Percentiles rank a stretch among this genome's conserved stretches.
Evolutionary conservation across 2,888 invertebrate species (phyloP).

Genomic region (Polydrusus tereticollis): DNA sequence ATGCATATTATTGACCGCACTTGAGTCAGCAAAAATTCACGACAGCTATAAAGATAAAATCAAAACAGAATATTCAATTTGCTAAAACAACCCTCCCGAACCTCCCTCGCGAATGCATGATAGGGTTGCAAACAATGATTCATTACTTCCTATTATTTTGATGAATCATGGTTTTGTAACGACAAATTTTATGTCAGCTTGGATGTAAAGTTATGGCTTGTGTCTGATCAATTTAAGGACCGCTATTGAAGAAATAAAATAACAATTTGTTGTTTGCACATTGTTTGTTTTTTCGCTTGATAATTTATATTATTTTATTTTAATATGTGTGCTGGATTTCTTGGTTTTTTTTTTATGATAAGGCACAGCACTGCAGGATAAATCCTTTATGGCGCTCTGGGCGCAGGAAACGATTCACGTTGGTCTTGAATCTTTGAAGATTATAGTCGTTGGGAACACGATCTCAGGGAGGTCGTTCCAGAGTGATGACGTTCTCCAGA

Average conservation of each 20-base stretch:
- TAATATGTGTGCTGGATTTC: too few species aligned
- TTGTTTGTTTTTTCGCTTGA: neutral
- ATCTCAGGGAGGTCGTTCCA: too few species aligned
- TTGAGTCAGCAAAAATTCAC: slow-evolving; percentile 33
- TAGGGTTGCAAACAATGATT: slow-evolving; percentile 55
- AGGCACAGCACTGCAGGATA: too few species aligned
- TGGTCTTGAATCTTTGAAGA: too few species aligned
- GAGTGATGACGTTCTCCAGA: too few species aligned
- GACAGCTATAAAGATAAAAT: slow-evolving; percentile 41
- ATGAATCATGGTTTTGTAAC: slow-evolving; percentile 58
- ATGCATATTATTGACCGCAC: slow-evolving; percentile 4
- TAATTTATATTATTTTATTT: neutral
- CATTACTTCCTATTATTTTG: slow-evolving; percentile 56
- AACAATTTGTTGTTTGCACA: neutral
- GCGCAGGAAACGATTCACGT: too few species aligned
- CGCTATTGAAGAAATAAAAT: neutral
- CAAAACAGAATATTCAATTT: slow-evolving; percentile 43
- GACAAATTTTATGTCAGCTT: slow-evolving; percentile 52
- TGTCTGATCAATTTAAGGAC: slow-evolving; percentile 16
- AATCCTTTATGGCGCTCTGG: too few species aligned
- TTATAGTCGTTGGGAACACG: too few species aligned
- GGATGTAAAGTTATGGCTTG: slow-evolving; percentile 29
- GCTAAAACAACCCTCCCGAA: slow-evolving; percentile 38
- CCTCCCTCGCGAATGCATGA: slow-evolving; percentile 33
- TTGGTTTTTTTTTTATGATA: too few species aligned